Base-by-base conservation (phyloP, 2,888 invertebrate genomes). In the Parnassius mnemosyne region DNA sequence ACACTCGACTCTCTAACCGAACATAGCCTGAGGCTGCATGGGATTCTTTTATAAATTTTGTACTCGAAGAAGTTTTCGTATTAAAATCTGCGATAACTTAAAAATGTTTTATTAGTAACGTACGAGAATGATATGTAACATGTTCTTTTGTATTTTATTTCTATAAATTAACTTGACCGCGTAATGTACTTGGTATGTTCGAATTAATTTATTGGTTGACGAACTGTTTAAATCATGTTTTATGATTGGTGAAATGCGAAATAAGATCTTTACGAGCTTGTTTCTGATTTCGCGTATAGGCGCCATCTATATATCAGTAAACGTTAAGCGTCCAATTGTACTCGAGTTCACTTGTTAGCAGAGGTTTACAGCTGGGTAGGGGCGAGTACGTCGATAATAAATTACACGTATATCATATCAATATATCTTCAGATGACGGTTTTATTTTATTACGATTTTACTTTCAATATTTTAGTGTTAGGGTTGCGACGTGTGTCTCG, bases 251-350 rank as follows among this genome's bases (percentile, higher is more conserved):
- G 80, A 75, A 79, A 82, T 77, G 77, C 73, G 71, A 80, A 80
- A 80, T 79, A 78, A 81, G 77, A 79, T 78, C 76, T 83, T 84
- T 83, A 86, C 74, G 81, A 81, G 72, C 75, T 62, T 77, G 79
- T 80, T 75, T 76, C 73, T 73, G 74, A 76, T 78, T 77, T 76
- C 66, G 71, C 73, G 66, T 68, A 69, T 73, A 75, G 77, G 82
- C 83, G 83, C 80, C 81, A 76, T 75, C 75, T 79, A 77, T 81
- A 79, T 78, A 75, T 77, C 74, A 76, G 69, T 68, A 69, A 65
- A 66, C 64, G 53, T 63, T 57, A 60, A 61, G 57, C 64, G 53
- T 57, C 62, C 55, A 61, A 64, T 66, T 63, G 63, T 72, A 72
- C 71, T 71, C 70, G 76, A 73, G 72, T 73, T 68, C 70, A 70